Percentiles rank a stretch among this genome's conserved stretches.
phyloP scores from a whole-genome alignment of 2,888 invertebrate genomes.

The Bombylius discolor region DNA sequence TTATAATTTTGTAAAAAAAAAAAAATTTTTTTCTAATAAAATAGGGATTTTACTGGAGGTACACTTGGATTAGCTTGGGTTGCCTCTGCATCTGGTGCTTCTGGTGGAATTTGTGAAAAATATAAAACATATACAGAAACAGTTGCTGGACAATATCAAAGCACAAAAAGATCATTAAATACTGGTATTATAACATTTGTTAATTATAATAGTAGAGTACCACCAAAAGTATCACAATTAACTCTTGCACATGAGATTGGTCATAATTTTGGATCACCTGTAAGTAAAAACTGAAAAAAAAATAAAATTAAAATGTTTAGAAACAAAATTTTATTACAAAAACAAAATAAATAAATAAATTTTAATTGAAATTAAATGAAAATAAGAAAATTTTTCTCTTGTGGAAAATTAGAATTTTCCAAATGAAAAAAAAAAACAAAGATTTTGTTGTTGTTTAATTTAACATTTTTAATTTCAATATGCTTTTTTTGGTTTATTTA shows the following conservation, averaged over 20 bases:
- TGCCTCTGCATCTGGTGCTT: slow-evolving; percentile 92
- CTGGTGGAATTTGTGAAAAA: slow-evolving; percentile 97
- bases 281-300: slow-evolving; percentile 37
- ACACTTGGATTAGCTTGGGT: slow-evolving; percentile 99
- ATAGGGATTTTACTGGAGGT: slow-evolving; percentile 91
- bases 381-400: neutral
- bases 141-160: slow-evolving; percentile 85
- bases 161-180: slow-evolving; percentile 86
- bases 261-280: slow-evolving; percentile 97
- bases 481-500: no score
- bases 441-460: no score
- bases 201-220: slow-evolving; percentile 94
- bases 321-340: no score
- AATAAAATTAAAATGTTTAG: no score
- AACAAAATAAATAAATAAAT: no score
- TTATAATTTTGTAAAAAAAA: no score
- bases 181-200: slow-evolving; percentile 98
- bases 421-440: no score
- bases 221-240: slow-evolving; percentile 92
- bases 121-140: slow-evolving; percentile 96
- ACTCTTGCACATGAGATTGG: slow-evolving; percentile 98
- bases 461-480: no score
- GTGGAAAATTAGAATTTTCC: no score
- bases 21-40: neutral
- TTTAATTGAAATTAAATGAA: no score